A percentile compares a stretch with the other conserved stretches of the same genome.
phyloP scores from a whole-genome alignment of 2,797 vertebrate species.

The Gadopsis bispinosus region DNA sequence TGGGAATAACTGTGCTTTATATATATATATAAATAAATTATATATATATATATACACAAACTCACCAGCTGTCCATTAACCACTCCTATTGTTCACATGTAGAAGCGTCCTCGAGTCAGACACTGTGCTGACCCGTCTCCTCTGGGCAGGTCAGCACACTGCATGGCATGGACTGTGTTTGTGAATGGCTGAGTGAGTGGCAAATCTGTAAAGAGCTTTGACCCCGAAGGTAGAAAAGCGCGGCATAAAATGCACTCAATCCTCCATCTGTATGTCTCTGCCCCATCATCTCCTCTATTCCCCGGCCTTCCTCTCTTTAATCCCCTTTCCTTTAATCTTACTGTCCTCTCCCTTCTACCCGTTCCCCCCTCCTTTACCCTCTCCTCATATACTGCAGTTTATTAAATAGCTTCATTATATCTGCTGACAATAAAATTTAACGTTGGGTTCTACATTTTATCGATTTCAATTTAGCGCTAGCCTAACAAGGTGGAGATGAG shows the following conservation, averaged over 20 bases:
- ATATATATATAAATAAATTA: no score
- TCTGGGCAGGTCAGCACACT: not conserved
- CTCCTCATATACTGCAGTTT: not conserved
- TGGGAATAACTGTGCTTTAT: slow-evolving; percentile 32
- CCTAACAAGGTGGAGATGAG: not conserved
- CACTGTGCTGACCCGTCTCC: no score
- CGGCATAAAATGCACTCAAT: not conserved
- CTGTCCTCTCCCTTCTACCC: not conserved
- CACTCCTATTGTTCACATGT: not conserved
- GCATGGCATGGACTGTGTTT: not conserved
- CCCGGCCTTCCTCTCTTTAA: not conserved
- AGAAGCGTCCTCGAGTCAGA: no score
- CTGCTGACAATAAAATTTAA: not conserved
- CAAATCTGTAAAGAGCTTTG: not conserved
- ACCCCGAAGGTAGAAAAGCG: not conserved
- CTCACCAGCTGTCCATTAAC: not conserved
- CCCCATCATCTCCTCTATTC: not conserved
- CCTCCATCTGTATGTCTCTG: slow-evolving; percentile 26
- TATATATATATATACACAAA: not conserved
- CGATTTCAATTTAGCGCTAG: slow-evolving; percentile 5
- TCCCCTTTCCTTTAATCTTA: not conserved
- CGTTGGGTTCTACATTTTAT: slow-evolving; percentile 22
- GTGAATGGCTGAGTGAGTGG: not conserved
- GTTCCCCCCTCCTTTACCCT: not conserved
- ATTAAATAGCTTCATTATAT: slow-evolving; percentile 25